Base-by-base conservation (phyloP, 1,140 invertebrate genomes). In the Muscidifurax raptorellus region DNA sequence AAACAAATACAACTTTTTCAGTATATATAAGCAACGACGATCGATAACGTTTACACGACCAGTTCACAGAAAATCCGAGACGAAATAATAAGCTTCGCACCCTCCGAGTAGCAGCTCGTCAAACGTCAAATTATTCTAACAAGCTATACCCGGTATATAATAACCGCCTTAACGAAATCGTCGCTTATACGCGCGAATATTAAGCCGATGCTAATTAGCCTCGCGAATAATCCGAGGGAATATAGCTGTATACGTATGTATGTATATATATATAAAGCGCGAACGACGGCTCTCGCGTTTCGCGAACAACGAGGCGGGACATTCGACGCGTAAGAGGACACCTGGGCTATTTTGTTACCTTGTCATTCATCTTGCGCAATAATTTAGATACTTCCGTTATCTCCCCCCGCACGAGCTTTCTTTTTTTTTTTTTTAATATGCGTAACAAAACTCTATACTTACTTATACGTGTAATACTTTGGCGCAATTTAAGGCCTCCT, bases 361-460 rank as follows among this genome's bases (percentile, higher is more conserved):
- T 52, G 52, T 76, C 78, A 40, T 27, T 76, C 64, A 2, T 27
- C 59, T 81, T 77, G 59, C 28, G 59, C 72, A 81, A 81, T 81
- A n/a, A 80, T 80, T 84, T 47, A 18, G 13, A 75, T 30, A 64
- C 75, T 84, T 78, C 75, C 76, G 75, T 74, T 84, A 72, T 74
- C 28, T 36, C 28, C n/a, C 28, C 0, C 25, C 10, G n/a, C 6
- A 28, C 13, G 6, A 15, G 15, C 10, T 77, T 59, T 52, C 4
- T 44, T 22, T 44, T 40, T 76, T 28, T 64, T 72, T n/a, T n/a
- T n/a, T n/a, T n/a, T n/a, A n/a, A n/a, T n/a, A n/a, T n/a, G 0
- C 22, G 71, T 30, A 77, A 83, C 47, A n/a, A 32, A 47, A 76
- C 10, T 22, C 59, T 76, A n/a, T n/a, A n/a, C n/a, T n/a, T n/a